Evolutionary conservation across 2,888 invertebrate genomes (phyloP), one percentile per base, ranked within the genome.

Genomic region (Cistogaster globosa): DNA sequence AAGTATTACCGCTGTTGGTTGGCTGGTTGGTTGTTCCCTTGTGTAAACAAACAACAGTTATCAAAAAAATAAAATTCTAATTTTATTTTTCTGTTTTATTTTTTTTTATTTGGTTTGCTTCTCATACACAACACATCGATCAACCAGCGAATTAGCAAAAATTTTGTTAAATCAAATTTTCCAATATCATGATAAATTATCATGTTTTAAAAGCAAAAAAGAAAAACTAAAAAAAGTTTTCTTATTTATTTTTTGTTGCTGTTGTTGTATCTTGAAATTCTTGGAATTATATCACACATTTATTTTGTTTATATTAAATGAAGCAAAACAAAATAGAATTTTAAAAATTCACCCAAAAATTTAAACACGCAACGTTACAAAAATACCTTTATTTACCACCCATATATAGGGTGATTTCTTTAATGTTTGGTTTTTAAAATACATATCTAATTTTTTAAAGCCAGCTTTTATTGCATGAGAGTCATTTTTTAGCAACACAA

Each of bases 11-110:
- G 69, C 42, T 53, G 42, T 26, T 42, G 51, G 3, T 42, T 42
- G 18, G 57, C 8, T 55, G 69, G 16, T 32, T n/a, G n/a, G n/a
- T 51, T 60, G 51, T 38, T 77, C 77, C 68, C 77, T n/a, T 32
- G 77, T 62, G 78, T 62, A 69, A 78, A 78, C 18, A 38, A n/a
- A 51, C n/a, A 18, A 53, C 51, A 63, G 74, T 62, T 72, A 62
- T 74, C 74, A 75, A 42, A 63, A 55, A 26, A 63, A 62, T 62
- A 38, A 0, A 38, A 60, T 72, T 72, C 60, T 42, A 62, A 69
- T 60, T 68, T 77, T 16, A 57, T 68, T 78, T 68, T 16, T 26
- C 11, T 51, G 8, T 38, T 42, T 18, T 57, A 2, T 26, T 26
- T 8, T 32, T 32, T 32, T 32, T 32, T n/a, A n/a, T n/a, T n/a